These are phyloP conservation scores for Coptodon rendalli DNA, from an alignment of 2,113 vertebrate species.

Conservation along the genomic window DNA sequence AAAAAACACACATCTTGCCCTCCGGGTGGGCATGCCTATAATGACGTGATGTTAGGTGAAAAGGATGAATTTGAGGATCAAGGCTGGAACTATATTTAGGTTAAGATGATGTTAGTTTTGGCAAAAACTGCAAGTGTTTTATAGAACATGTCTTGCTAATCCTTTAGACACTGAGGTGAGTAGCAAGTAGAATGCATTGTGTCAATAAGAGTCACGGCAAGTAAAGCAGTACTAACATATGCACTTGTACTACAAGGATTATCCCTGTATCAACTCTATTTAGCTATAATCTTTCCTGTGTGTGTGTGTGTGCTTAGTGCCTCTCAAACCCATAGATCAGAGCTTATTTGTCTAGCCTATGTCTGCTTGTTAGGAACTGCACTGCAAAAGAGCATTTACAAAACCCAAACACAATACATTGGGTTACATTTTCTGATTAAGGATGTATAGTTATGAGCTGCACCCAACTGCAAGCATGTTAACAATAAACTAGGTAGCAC, in stretches of 20 bases:
- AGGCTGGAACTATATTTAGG: not conserved
- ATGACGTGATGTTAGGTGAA: not conserved
- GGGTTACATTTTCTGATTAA: not conserved
- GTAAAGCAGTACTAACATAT: not conserved
- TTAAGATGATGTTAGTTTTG: not conserved
- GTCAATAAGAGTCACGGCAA: not conserved
- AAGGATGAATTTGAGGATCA: not conserved
- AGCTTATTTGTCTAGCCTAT: not conserved
- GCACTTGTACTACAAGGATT: not conserved
- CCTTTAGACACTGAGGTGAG: not conserved
- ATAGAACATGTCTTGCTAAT: not conserved
- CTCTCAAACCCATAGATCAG: not conserved
- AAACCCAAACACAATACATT: not conserved
- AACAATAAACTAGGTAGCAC: not conserved
- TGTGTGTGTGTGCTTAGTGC: not conserved
- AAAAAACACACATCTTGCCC: not conserved
- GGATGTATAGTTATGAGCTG: not conserved
- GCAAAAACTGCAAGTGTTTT: not conserved
- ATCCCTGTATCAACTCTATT: slow-evolving; percentile 2
- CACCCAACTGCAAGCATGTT: not conserved
- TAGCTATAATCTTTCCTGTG: slow-evolving; percentile 12
- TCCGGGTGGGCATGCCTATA: not conserved
- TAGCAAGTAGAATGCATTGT: not conserved
- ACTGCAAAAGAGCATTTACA: not conserved
- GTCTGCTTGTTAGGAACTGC: not conserved